Evolutionary conservation across 2,888 invertebrate species (phyloP).

Genomic region (Ectemnius cavifrons): DNA sequence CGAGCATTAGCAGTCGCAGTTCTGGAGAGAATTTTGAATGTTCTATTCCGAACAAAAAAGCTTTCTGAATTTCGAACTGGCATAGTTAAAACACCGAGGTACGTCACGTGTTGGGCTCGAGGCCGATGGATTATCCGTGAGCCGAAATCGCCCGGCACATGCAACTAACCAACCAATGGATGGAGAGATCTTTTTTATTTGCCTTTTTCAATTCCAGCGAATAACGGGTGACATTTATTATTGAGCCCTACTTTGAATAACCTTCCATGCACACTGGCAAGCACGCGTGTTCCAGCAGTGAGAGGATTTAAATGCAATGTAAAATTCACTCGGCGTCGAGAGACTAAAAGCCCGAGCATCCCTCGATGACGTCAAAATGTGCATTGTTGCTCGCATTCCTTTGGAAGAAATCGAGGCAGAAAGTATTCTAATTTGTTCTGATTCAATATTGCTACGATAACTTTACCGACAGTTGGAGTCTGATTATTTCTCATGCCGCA

Average conservation of each 20-base stretch:
- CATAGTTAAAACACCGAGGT: too few species aligned
- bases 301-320: not conserved
- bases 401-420: conserved; percentile 16
- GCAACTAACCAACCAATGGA: too few species aligned
- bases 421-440: not conserved
- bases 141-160: too few species aligned
- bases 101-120: too few species aligned
- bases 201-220: not conserved
- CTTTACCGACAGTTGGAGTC: not conserved
- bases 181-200: not conserved
- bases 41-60: too few species aligned
- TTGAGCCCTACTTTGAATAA: not conserved
- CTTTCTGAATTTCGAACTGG: too few species aligned
- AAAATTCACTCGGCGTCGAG: conserved; percentile 1
- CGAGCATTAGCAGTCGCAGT: too few species aligned
- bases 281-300: not conserved
- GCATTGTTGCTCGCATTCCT: not conserved
- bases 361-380: not conserved
- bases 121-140: too few species aligned
- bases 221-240: not conserved
- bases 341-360: conserved; percentile 8
- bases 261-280: not conserved
- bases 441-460: not conserved
- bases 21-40: too few species aligned
- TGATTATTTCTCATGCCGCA: too few species aligned